Evolutionary conservation across 35 echinoderm and acorn worm species (phyloP), one percentile per base, ranked within the genome.

Genomic region (Lytechinus variegatus): DNA sequence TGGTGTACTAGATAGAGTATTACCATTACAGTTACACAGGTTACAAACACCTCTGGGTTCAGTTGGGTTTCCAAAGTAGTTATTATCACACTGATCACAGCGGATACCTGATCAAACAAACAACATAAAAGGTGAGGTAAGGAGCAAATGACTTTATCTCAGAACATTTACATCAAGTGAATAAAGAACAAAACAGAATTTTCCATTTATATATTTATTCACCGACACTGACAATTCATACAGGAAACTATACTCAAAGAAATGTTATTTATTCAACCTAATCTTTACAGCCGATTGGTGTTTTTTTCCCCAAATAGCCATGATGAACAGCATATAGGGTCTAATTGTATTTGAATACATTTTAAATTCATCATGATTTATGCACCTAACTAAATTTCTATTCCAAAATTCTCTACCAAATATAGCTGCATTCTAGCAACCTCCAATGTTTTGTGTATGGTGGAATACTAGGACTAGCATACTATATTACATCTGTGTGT

Each of bases 1-100:
- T 6, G 98, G 97, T 5, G 95, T 27, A 13, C 89, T 9, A 5
- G 97, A 95, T 52, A 97, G 93, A 55, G 96, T 99, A 92, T 99
- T 99, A 28, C 96, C 96, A 55, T 99, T 99, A 95, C 98, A 98
- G 95, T 95, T 97, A 54, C 98, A 99, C 79, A 95, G 87, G 33
- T 95, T 91, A 66, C 98, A 99, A 14, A 57, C 94, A 79, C 98
- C 98, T 29, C 94, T 89, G 9, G 79, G 87, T 29, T 95, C 95
- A 29, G 94, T 94, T 33, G 98, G 98, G 94, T 99, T 97, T 5
- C 98, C 98, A 91, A 96, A 99, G 95, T 98, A 99, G 89, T 99
- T 99, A 87, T 99, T 99, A 95, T 98, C 97, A 86, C 98, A 99
- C n/a, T 94, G 86, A 44, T 99, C 97, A 95, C 98, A 99, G 10